Evolutionary conservation across 2,888 invertebrate species (phyloP), one percentile per base, ranked within the genome.

Genomic region (Pimpla rufipes): DNA sequence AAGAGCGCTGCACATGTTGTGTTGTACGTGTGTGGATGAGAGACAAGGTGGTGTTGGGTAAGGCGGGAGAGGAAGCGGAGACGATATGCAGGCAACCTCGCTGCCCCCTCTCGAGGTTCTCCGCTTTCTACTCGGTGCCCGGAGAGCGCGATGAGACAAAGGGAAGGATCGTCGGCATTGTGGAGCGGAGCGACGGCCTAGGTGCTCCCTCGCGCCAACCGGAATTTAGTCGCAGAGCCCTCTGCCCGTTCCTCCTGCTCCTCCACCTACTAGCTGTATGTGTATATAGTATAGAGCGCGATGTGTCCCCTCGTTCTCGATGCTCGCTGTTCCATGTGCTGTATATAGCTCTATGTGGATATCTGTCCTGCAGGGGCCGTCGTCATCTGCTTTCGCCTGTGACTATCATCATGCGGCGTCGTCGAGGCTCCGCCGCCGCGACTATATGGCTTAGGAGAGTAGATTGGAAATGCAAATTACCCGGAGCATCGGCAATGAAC

Each of bases 381-480:
- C 76, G 40, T 66, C 64, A 62, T 59, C 45, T 42, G 18, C 21
- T 16, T 23, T 21, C 74, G 67, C 57, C 47, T 11, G 62, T 70
- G 64, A 50, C 57, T 59, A 47, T 23, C 64, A 57, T 70, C 70
- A 70, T 64, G 29, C 62, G 68, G 47, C 40, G 47, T 73, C 50
- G 55, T 74, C 42, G 37, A 37, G 23, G 23, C 70, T 40, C 23
- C 37, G 57, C 47, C 40, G 57, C 47, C 29, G 21, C 47, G 42
- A 42, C 45, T 67, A 78, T 67, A 78, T 59, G 66, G 62, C 73
- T 45, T 55, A 37, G 42, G 4, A 16, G 57, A 16, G 57, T 79
- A 79, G 66, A 82, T 82, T 82, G 79, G 62, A 79, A 82, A 82
- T 82, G 82, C 75, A 82, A 82, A 82, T 82, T 75, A 75, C 64